A percentile compares a stretch with the other conserved stretches of the same genome.
Conservation (phyloP, 2,113 vertebrate genomes). For the Lamprologus callipterus region DNA sequence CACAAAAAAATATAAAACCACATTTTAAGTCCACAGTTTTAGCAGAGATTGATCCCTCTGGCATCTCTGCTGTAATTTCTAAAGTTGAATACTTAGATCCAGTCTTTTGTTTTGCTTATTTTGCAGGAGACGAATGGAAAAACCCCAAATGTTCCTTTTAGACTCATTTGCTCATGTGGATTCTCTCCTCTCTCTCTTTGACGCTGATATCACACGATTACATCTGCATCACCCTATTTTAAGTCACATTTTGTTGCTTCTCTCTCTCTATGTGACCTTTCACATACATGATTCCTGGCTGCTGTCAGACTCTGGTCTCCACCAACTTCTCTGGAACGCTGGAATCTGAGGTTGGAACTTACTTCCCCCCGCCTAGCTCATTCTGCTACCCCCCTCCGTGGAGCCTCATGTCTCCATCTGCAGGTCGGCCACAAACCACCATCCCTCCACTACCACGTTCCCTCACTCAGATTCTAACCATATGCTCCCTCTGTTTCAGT, state of each 20-base stretch:
- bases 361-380: rapidly evolving
- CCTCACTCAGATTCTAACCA: not conserved
- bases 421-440: not conserved
- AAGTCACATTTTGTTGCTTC: not conserved
- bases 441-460: not conserved
- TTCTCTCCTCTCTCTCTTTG: not conserved
- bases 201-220: not conserved
- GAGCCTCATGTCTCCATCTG: not conserved
- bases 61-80: not conserved
- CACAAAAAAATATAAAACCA: not conserved
- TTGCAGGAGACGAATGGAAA: not conserved
- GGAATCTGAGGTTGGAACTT: not conserved
- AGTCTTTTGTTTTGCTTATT: not conserved
- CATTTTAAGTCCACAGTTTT: not conserved
- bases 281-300: not conserved
- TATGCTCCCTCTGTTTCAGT: not conserved
- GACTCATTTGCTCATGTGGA: not conserved
- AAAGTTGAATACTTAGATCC: not conserved
- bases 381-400: not conserved
- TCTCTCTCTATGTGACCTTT: not conserved
- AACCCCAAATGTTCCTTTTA: not conserved
- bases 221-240: not conserved
- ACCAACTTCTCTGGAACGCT: not conserved
- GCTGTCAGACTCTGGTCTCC: not conserved
- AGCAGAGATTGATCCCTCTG: rapidly evolving